Base-by-base conservation (phyloP, 2,888 invertebrate genomes). In the Pelosia muscerda region DNA sequence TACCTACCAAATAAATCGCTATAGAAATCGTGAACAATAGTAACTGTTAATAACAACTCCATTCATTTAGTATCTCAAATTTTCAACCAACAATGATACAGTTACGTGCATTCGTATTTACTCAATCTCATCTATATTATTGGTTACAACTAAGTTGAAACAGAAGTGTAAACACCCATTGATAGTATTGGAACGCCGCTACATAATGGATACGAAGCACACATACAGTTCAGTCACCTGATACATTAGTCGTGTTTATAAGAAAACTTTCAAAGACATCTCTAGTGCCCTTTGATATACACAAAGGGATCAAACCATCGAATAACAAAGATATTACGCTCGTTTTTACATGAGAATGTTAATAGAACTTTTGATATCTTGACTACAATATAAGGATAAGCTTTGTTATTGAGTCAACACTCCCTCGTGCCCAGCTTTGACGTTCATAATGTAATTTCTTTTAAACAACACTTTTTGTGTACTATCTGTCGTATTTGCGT, bases 231-330 rank as follows among this genome's bases (percentile, higher is more conserved):
- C 59, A 70, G 71, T 65, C 74, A 74, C 69, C 68, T 69, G 69
- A 78, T 74, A 78, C 79, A 79, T 81, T 78, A 80, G 76, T 64
- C 68, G 57, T 72, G 68, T 72, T 81, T 78, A 78, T 71, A 69
- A 65, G 64, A 73, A 74, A 74, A 72, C 71, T 73, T 75, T 73
- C 67, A 70, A 71, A 77, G 63, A 19, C 54, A 67, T 68, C 59
- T 66, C 57, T 63, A 63, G 59, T 59, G 49, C 63, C 63, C 42
- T 74, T 80, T 63, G 68, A 42, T 59, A 69, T 65, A 38, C 63
- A 70, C 72, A 81, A 78, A 73, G 68, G 78, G 73, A 58, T 58
- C 49, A 65, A 69, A 68, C 22, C 63, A 60, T 70, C 54, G 22
- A 58, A 42, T 73, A 65, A 68, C 23, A 60, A 28, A 53, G 59